phyloP scores from a whole-genome alignment of 2,797 vertebrate genomes.

The Sparus aurata region DNA sequence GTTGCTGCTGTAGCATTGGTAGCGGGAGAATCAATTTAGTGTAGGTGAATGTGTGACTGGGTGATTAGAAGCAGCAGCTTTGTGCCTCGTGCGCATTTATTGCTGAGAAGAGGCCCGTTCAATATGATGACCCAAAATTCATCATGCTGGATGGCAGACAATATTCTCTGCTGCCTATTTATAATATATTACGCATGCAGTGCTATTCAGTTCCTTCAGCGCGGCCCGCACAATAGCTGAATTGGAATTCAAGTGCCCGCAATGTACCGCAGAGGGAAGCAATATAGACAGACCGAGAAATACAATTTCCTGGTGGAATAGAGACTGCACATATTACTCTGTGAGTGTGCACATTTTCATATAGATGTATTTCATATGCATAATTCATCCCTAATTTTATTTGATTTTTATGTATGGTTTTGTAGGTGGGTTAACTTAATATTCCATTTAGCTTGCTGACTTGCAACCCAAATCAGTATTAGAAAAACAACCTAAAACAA shows the following conservation, averaged over 20 bases:
- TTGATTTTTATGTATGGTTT: constrained; percentile 9
- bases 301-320: constrained; percentile 25
- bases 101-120: constrained; percentile 51
- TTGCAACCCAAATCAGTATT: not conserved
- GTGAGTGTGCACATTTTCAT: constrained; percentile 25
- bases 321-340: constrained; percentile 12
- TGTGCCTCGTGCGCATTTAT: constrained; percentile 53
- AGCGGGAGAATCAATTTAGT: constrained; percentile 33
- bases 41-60: constrained; percentile 30
- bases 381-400: constrained; percentile 38
- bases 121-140: constrained; percentile 62
- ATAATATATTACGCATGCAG: constrained; percentile 69
- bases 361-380: constrained; percentile 39
- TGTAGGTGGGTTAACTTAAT: not conserved
- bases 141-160: constrained; percentile 57
- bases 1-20: constrained; percentile 26
- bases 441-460: not conserved
- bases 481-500: constrained; percentile 5
- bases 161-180: constrained; percentile 64
- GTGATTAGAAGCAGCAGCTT: constrained; percentile 52
- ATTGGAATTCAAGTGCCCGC: constrained; percentile 52
- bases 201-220: constrained; percentile 39
- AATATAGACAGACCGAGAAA: constrained; percentile 46
- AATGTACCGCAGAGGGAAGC: constrained; percentile 50
- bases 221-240: constrained; percentile 31